These are phyloP conservation scores for Hypomesus transpacificus DNA, from an alignment of 2,113 vertebrate species.

Conservation along the genomic window DNA sequence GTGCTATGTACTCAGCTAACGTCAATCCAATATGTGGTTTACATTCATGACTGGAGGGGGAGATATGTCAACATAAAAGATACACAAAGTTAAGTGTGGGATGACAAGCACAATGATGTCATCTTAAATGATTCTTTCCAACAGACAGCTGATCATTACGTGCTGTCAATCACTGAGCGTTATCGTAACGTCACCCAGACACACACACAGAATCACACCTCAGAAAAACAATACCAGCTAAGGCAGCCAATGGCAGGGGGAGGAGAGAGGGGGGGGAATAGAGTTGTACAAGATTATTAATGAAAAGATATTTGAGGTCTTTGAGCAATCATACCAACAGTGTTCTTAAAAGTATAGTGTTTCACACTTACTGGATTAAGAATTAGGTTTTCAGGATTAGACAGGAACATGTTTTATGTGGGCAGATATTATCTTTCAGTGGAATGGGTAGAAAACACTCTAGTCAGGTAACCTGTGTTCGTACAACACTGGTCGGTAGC, in stretches of 20 bases:
- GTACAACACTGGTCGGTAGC: not conserved
- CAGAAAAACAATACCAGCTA: conserved; percentile 8
- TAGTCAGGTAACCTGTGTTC: conserved; percentile 12
- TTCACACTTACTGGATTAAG: conserved; percentile 23
- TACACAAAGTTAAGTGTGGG: not conserved
- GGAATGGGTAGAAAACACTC: conserved; percentile 8
- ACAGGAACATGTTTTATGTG: conserved; percentile 11
- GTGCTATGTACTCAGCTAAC: not conserved
- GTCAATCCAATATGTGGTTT: not conserved
- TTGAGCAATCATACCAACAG: conserved; percentile 9
- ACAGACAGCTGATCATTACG: not conserved
- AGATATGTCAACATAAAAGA: not conserved
- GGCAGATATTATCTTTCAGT: conserved; percentile 18
- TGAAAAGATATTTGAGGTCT: conserved; percentile 10
- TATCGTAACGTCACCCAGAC: conserved; percentile 8
- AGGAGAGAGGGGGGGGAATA: not conserved
- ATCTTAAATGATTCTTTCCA: not conserved
- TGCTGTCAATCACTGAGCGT: not conserved
- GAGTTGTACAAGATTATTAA: conserved; percentile 4
- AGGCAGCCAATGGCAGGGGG: not conserved
- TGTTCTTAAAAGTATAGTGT: conserved; percentile 8
- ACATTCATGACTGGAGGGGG: not conserved
- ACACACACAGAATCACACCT: not conserved
- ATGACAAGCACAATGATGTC: not conserved
- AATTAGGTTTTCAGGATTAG: conserved; percentile 16